These are phyloP conservation scores for Chrysogorgia sp. DNA, from an alignment of 92 coral and sea anemone species.

Conservation along the genomic window DNA sequence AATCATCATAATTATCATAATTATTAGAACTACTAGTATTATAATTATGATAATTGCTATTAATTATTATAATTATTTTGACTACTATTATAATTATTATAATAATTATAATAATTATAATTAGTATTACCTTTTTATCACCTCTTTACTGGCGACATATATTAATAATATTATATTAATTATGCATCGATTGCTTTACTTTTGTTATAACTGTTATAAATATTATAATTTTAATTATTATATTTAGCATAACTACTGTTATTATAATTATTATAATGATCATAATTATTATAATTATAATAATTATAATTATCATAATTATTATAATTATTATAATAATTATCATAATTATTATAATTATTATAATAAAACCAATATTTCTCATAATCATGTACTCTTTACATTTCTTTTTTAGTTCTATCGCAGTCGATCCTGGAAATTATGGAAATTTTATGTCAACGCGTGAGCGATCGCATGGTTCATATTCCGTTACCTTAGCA, in stretches of 20 bases:
- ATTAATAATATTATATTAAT: too few relatives aligned
- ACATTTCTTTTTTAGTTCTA: conserved; percentile 69
- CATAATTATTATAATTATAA: too few relatives aligned
- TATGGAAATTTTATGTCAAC: conserved; percentile 76
- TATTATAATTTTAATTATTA: too few relatives aligned
- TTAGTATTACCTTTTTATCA: not conserved
- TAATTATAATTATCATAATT: too few relatives aligned
- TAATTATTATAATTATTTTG: too few relatives aligned
- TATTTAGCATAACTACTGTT: too few relatives aligned
- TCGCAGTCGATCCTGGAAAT: conserved; percentile 83
- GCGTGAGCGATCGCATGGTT: conserved; percentile 82
- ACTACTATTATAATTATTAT: not conserved
- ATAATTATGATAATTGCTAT: too few relatives aligned
- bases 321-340: too few relatives aligned
- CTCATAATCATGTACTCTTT: not conserved
- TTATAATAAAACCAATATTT: not conserved
- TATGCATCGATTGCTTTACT: too few relatives aligned
- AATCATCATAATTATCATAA: not conserved
- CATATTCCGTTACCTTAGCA: conserved; percentile 87
- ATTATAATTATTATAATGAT: too few relatives aligned
- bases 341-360: not conserved
- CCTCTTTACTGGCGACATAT: too few relatives aligned
- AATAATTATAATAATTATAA: not conserved
- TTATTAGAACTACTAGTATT: not conserved
- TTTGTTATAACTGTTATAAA: too few relatives aligned